These are phyloP conservation scores for Alouatta palliata DNA, from an alignment of 2,113 vertebrate species.

Conservation along the genomic window DNA sequence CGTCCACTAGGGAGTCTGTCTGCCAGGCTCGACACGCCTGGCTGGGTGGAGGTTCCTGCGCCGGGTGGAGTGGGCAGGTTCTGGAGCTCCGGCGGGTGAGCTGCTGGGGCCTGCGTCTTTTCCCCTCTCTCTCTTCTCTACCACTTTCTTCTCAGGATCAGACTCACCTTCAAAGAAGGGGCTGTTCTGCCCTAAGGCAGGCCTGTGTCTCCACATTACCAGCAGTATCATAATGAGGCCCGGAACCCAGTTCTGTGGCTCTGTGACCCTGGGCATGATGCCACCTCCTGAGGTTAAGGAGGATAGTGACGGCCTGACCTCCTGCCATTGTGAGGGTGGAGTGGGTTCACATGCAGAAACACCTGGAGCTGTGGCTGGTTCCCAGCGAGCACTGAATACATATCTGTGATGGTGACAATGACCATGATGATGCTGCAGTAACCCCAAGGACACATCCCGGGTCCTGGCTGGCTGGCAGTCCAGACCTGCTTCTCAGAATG, in stretches of 20 bases:
- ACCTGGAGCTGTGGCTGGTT: rapidly evolving
- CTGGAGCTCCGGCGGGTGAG: rapidly evolving
- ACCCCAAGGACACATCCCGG: too few species aligned
- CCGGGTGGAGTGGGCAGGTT: rapidly evolving
- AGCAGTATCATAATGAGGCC: rapidly evolving
- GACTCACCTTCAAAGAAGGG: neutral
- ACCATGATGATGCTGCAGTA: rapidly evolving
- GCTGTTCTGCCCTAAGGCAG: neutral
- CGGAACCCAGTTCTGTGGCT: too few species aligned
- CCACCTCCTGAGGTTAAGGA: too few species aligned
- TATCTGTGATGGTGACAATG: rapidly evolving
- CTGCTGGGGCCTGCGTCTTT: rapidly evolving
- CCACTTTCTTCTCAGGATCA: neutral
- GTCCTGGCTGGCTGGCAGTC: neutral
- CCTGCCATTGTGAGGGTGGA: rapidly evolving
- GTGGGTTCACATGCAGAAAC: neutral
- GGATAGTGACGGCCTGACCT: rapidly evolving
- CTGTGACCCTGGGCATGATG: rapidly evolving
- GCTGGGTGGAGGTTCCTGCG: rapidly evolving
- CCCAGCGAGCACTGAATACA: rapidly evolving
- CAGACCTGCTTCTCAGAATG: neutral
- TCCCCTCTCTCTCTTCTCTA: neutral
- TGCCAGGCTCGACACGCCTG: neutral
- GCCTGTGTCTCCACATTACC: rapidly evolving
- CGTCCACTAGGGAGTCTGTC: too few species aligned